phyloP scores from a whole-genome alignment of 1,140 invertebrate species.

The Drosophila arizonae region DNA sequence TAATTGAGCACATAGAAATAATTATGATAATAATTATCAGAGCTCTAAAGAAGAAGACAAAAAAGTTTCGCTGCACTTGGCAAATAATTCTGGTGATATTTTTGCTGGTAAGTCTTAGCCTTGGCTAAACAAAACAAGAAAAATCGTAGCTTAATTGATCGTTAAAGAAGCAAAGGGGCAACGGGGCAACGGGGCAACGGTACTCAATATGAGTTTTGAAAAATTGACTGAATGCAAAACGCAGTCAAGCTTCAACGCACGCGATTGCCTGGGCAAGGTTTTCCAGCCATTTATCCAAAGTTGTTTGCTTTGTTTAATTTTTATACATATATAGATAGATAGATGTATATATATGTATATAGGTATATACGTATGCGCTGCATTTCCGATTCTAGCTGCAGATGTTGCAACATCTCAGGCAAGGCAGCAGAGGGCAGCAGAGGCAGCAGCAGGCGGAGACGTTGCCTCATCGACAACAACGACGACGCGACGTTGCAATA shows the following conservation, averaged over 20 bases:
- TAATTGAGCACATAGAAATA: slow-evolving; percentile 15
- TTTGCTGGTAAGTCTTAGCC: slow-evolving; percentile 8
- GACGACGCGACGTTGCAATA: slow-evolving; percentile 65
- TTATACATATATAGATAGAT: not conserved
- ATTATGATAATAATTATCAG: slow-evolving; percentile 11
- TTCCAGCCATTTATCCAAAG: slow-evolving; percentile 34
- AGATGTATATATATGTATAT: not conserved
- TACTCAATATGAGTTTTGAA: slow-evolving; percentile 48
- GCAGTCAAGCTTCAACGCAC: slow-evolving; percentile 75
- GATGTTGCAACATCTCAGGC: slow-evolving; percentile 70
- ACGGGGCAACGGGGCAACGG: slow-evolving; percentile 43
- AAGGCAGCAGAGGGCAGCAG: slow-evolving; percentile 10
- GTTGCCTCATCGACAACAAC: slow-evolving; percentile 67
- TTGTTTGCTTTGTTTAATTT: slow-evolving; percentile 7
- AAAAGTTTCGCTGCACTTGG: slow-evolving; percentile 13
- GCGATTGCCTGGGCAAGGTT: slow-evolving; percentile 54
- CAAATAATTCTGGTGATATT: slow-evolving; percentile 40
- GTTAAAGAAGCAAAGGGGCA: slow-evolving; percentile 33
- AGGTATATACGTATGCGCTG: slow-evolving; percentile 18
- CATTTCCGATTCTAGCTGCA: slow-evolving; percentile 75
- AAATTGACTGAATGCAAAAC: slow-evolving; percentile 57
- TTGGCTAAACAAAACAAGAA: slow-evolving; percentile 18
- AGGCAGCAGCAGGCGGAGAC: not conserved
- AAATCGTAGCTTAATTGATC: slow-evolving; percentile 58
- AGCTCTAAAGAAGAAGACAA: not conserved